phyloP scores from a whole-genome alignment of 2,797 vertebrate genomes.

The Manis pentadactyla region DNA sequence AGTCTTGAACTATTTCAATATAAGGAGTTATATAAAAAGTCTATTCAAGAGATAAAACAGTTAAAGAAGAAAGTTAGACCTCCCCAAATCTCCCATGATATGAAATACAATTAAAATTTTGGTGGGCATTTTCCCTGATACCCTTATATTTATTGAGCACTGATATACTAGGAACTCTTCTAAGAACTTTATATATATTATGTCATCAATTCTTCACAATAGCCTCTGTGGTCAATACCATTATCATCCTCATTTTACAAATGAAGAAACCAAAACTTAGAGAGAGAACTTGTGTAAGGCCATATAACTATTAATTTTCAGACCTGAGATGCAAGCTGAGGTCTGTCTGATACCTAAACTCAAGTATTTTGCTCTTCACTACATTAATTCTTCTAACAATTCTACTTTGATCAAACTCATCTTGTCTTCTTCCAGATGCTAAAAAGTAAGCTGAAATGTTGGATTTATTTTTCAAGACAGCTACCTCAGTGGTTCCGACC shows the following conservation, averaged over 20 bases:
- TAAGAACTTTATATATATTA: not conserved
- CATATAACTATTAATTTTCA: not conserved
- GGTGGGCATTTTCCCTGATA: not conserved
- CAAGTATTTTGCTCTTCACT: constrained; percentile 25
- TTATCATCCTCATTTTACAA: constrained; percentile 12
- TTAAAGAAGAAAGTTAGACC: not conserved
- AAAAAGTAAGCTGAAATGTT: constrained; percentile 8
- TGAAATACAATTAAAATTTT: not conserved
- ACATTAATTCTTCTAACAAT: not conserved
- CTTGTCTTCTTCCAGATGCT: not conserved
- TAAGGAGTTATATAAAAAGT: not conserved
- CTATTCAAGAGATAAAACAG: not conserved
- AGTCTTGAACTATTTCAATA: constrained; percentile 10
- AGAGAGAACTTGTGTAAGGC: not conserved
- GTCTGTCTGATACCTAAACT: not conserved
- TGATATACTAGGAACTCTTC: not conserved
- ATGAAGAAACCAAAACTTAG: not conserved
- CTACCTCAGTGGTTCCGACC: not conserved
- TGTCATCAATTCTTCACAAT: not conserved
- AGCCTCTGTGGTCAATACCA: not conserved
- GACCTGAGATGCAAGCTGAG: not conserved
- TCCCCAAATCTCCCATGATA: not conserved
- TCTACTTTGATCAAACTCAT: not conserved
- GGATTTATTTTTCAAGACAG: constrained; percentile 26
- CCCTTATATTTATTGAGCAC: not conserved